Percentiles rank a stretch among this genome's conserved stretches.
Conservation (phyloP, 2,113 vertebrate species). For the Brevimyrus niger region DNA sequence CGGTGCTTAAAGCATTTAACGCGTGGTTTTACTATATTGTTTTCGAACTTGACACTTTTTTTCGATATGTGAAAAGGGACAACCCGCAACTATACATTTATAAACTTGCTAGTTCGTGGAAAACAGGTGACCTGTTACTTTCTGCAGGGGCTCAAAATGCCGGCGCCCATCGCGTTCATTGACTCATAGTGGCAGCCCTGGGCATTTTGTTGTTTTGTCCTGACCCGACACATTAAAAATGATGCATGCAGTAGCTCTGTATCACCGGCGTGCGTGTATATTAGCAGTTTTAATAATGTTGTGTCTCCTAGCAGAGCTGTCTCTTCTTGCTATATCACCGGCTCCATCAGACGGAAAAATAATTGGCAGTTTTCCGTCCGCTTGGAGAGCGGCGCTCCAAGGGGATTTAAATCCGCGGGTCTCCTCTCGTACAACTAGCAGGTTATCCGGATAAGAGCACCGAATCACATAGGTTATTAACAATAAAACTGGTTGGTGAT, state of each 20-base stretch:
- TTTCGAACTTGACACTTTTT: background rate
- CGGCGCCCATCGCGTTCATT: background rate
- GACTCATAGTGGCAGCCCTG: background rate
- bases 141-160: background rate
- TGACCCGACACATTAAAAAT: constrained; percentile 13
- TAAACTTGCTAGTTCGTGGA: background rate
- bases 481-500: constrained; percentile 23
- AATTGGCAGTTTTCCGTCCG: constrained; percentile 56
- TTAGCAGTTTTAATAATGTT: constrained; percentile 60
- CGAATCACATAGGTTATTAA: constrained; percentile 23
- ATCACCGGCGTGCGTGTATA: constrained; percentile 38
- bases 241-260: background rate
- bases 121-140: background rate
- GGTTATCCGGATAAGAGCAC: constrained; percentile 29
- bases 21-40: background rate
- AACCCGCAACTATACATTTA: background rate
- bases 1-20: background rate
- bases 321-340: constrained; percentile 61
- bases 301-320: constrained; percentile 54
- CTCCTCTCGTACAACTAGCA: constrained; percentile 36
- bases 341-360: constrained; percentile 66
- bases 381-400: constrained; percentile 39
- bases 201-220: background rate
- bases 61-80: background rate
- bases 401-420: constrained; percentile 31